phyloP scores from a whole-genome alignment of 2,113 vertebrate genomes.

The Stomatorhinus ivindoensis region DNA sequence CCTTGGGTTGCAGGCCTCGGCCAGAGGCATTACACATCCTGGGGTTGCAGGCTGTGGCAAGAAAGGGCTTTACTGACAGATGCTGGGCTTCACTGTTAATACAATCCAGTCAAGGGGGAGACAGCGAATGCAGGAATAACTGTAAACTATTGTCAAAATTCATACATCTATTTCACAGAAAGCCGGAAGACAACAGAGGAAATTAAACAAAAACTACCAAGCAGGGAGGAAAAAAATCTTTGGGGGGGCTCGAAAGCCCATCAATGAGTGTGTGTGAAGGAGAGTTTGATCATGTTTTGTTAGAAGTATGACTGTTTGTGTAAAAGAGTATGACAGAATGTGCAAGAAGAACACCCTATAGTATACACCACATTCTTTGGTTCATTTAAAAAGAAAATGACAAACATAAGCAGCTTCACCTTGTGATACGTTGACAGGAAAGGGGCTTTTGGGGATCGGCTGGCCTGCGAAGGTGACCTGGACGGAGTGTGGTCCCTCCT shows the following conservation, averaged over 20 bases:
- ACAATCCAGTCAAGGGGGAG: constrained; percentile 9
- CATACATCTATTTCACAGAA: not conserved
- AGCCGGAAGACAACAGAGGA: not conserved
- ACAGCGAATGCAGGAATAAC: not conserved
- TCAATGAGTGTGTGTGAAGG: not conserved
- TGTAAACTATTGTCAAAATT: not conserved
- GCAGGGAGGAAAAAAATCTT: not conserved
- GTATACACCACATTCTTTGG: not conserved
- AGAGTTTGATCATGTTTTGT: not conserved
- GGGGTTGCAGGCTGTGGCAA: constrained; percentile 67
- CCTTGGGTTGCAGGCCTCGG: constrained; percentile 89
- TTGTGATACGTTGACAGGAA: constrained; percentile 79
- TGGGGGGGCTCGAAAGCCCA: not conserved
- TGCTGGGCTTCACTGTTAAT: constrained; percentile 17
- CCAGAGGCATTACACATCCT: constrained; percentile 82
- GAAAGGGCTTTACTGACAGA: constrained; percentile 2
- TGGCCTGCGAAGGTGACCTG: constrained; percentile 75
- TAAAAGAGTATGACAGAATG: not conserved
- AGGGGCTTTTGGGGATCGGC: constrained; percentile 84
- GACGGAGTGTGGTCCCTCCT: constrained; percentile 80
- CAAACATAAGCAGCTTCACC: constrained; percentile 58
- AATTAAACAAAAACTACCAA: not conserved
- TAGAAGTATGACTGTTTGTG: not conserved
- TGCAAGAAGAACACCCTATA: not conserved
- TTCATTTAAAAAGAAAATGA: not conserved